These are phyloP conservation scores for Campoletis sonorensis DNA, from an alignment of 1,140 invertebrate species.

Conservation along the genomic window DNA sequence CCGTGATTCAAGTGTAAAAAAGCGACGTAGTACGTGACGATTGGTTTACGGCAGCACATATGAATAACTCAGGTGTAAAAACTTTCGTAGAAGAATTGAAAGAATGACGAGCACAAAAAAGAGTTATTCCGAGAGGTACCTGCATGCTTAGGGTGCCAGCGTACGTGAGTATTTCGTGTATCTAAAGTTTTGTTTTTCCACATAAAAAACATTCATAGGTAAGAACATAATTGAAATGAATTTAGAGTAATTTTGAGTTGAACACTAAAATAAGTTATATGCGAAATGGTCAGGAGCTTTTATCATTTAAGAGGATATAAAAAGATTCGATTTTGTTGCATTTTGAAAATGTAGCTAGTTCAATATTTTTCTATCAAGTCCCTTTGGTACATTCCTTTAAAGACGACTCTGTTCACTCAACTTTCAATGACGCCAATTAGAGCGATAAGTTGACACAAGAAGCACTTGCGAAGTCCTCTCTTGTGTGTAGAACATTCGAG, in stretches of 20 bases:
- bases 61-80: constrained; percentile 20
- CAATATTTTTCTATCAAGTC: too few relatives aligned
- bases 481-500: not conserved
- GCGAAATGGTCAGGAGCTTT: too few relatives aligned
- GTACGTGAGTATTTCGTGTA: constrained; percentile 47
- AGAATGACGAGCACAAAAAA: constrained; percentile 28
- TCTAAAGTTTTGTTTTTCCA: constrained; percentile 21
- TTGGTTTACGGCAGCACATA: not conserved
- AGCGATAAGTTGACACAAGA: not conserved
- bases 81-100: not conserved
- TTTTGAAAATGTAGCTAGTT: too few relatives aligned
- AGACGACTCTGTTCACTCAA: not conserved
- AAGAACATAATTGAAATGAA: not conserved
- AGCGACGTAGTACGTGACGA: constrained; percentile 36
- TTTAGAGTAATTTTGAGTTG: not conserved
- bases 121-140: constrained; percentile 4
- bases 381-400: not conserved
- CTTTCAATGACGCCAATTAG: not conserved
- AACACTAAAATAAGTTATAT: too few relatives aligned
- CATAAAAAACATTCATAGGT: not conserved
- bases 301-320: too few relatives aligned
- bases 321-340: too few relatives aligned
- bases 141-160: constrained; percentile 48
- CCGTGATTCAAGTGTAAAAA: constrained; percentile 35
- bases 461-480: not conserved